Evolutionary conservation across 2,888 invertebrate species (phyloP).

Genomic region (Litoditis marina): DNA sequence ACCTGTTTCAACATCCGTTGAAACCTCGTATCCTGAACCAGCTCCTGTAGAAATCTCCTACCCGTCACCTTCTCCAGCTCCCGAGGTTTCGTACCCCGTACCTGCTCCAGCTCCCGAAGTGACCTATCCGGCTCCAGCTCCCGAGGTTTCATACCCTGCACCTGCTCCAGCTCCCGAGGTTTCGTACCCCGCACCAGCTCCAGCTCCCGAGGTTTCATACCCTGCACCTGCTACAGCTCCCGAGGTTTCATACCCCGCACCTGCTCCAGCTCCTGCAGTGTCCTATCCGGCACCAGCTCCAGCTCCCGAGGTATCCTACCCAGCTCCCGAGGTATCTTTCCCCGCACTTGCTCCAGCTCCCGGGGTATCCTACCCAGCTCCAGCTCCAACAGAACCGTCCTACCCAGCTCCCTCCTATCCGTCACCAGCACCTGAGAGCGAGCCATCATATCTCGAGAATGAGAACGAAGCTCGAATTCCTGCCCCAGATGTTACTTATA

Average conservation of each 20-base stretch:
- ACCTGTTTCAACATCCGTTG: slow-evolving; percentile 1
- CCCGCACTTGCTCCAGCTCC: background rate
- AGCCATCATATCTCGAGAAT: too few species aligned
- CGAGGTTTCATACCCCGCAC: background rate
- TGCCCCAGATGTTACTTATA: background rate
- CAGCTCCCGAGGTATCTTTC: background rate
- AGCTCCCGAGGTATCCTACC: background rate
- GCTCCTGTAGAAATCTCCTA: background rate
- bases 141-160: background rate
- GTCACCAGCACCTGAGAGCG: background rate
- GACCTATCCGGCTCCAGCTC: background rate
- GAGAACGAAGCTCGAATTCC: too few species aligned
- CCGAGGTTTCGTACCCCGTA: background rate
- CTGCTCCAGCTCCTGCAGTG: background rate
- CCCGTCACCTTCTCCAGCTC: background rate
- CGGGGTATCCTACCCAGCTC: background rate
- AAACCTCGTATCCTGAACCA: slow-evolving; percentile 3
- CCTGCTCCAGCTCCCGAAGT: slow-evolving; percentile 3
- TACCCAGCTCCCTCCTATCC: background rate
- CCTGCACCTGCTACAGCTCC: slow-evolving; percentile 1
- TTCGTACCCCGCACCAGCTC: slow-evolving; percentile 2
- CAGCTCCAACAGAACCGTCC: background rate
- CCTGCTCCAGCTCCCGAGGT: background rate
- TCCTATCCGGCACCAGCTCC: background rate
- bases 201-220: background rate